Conservation (phyloP, 2,888 invertebrate genomes). For the Podabrus alpinus region DNA sequence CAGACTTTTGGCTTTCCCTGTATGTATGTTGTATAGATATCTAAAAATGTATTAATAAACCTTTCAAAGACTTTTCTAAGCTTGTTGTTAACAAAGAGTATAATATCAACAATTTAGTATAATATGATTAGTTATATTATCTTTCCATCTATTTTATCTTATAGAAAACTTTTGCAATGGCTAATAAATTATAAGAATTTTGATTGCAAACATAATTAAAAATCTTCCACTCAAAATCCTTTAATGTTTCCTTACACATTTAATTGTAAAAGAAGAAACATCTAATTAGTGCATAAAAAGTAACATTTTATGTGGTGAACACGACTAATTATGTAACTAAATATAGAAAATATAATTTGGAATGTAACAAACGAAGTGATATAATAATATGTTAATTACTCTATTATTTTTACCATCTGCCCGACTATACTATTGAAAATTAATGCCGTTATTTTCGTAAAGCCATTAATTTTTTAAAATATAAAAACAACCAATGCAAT, state of each 20-base stretch:
- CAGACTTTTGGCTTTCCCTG: too few relatives aligned
- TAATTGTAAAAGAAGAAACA: not conserved
- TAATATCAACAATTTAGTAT: too few relatives aligned
- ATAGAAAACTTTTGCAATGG: not conserved
- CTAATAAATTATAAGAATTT: not conserved
- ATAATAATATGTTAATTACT: constrained; percentile 4
- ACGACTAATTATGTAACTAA: not conserved
- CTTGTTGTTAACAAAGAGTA: too few relatives aligned
- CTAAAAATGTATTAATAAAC: too few relatives aligned
- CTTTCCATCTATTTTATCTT: not conserved
- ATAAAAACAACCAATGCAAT: not conserved
- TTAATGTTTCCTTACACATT: not conserved
- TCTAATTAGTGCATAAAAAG: not conserved
- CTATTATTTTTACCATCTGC: not conserved
- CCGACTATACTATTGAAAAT: constrained; percentile 1
- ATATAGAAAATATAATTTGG: not conserved
- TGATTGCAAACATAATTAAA: not conserved
- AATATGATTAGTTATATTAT: too few relatives aligned
- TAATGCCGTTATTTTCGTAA: not conserved
- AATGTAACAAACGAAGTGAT: not conserved
- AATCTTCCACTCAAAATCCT: not conserved
- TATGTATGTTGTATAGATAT: too few relatives aligned
- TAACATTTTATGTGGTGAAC: not conserved
- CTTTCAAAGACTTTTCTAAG: too few relatives aligned
- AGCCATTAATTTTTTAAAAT: not conserved